Evolutionary conservation across 2,113 vertebrate genomes (phyloP), one percentile per base, ranked within the genome.

Genomic region (Vanacampus margaritifer): DNA sequence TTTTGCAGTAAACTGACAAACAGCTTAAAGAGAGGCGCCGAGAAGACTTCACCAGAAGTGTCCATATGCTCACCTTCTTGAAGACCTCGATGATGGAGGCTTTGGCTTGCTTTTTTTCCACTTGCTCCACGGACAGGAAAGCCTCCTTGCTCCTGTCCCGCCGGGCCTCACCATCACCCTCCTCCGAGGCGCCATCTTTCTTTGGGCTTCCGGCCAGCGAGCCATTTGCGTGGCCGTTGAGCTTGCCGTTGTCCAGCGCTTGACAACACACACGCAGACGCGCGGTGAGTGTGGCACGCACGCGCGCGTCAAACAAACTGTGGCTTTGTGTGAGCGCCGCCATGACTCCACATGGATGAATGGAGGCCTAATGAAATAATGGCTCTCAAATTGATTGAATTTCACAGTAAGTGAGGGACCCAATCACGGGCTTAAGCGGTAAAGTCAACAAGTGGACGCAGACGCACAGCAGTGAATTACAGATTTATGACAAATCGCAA

Each of bases 51-150:
- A n/a, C n/a, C n/a, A n/a, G n/a, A n/a, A n/a, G 28, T 32, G 28
- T 32, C 4, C 28, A 32, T 32, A 32, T 32, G 24, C 1, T 57
- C 13, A 94, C 94, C 93, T 94, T 94, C 59, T 69, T 90, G 32
- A 95, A 91, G 54, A 96, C 92, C n/a, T 82, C 57, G 0, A 80
- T 46, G 51, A 95, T 75, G 0, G 93, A 93, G 21, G 92, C 84
- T 46, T 91, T 92, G 21, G 10, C 74, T 74, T 50, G 41, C 9
- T 3, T 12, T 24, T 4, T 50, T 5, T 90, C 79, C 1, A 61
- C 69, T 58, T 28, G 46, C 57, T 88, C 89, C 73, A 84, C 54
- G 0, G 79, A 37, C 56, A 92, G 51, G 69, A 85, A 81, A 50
- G 84, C 79, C 61, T 82, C 82, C 6, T 74, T 81, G 62, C 58